Evolutionary conservation across 2,113 vertebrate species (phyloP).

Genomic region (Equus quagga): DNA sequence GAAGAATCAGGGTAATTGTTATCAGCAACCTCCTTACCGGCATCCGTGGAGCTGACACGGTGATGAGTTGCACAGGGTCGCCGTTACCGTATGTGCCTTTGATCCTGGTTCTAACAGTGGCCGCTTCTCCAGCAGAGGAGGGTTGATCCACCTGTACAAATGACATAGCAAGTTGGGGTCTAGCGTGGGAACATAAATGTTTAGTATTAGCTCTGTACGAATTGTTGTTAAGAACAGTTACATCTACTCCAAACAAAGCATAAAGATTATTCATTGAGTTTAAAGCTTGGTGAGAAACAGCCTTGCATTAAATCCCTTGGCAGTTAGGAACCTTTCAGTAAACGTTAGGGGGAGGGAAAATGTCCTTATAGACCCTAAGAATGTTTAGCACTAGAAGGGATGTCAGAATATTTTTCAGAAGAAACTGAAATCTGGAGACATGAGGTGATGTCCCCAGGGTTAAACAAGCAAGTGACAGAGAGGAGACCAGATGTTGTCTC

Average conservation of each 20-base stretch:
- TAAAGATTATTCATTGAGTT: not conserved
- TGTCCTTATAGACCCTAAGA: not conserved
- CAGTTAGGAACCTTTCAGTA: not conserved
- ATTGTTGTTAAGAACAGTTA: not conserved
- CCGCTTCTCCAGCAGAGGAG: not conserved
- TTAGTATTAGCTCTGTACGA: not conserved
- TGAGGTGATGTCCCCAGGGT: not conserved
- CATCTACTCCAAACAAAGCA: not conserved
- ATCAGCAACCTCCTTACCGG: not conserved
- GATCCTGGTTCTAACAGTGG: not conserved
- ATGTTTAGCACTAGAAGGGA: not conserved
- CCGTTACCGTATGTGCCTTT: not conserved
- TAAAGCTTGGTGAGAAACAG: constrained; percentile 1
- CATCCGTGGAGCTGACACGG: not conserved
- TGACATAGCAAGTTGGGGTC: not conserved
- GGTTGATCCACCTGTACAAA: not conserved
- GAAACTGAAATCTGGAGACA: not conserved
- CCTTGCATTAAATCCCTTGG: not conserved
- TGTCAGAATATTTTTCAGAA: constrained; percentile 10
- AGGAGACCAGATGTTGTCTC: not conserved
- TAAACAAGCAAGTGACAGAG: not conserved
- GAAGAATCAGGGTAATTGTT: not conserved
- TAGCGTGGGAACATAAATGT: not conserved
- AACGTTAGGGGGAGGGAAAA: not conserved
- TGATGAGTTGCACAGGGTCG: not conserved